These are phyloP conservation scores for Andrena haemorrhoa DNA, from an alignment of 2,888 invertebrate genomes.

Conservation along the genomic window DNA sequence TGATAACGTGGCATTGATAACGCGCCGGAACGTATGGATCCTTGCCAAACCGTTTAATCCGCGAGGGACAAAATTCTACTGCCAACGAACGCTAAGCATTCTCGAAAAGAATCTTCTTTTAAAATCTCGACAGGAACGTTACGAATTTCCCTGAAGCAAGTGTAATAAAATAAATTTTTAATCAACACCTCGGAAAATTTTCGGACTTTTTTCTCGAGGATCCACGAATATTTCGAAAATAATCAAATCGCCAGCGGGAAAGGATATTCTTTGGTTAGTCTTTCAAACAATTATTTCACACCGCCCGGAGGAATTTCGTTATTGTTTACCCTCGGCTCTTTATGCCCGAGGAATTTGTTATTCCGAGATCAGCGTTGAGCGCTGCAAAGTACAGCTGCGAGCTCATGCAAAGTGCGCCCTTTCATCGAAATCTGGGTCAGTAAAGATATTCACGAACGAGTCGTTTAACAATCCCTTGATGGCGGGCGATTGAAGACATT, in stretches of 20 bases:
- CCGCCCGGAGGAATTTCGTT: neutral
- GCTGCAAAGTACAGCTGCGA: neutral
- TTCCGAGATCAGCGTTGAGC: neutral
- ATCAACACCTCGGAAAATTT: neutral
- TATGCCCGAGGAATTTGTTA: neutral
- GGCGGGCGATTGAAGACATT: slow-evolving; percentile 12
- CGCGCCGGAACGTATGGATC: neutral
- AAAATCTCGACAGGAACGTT: neutral
- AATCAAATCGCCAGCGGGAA: too few species aligned
- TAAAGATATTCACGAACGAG: slow-evolving; percentile 19
- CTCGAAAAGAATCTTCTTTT: neutral
- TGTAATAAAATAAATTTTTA: neutral
- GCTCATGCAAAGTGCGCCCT: neutral
- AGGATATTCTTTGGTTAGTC: too few species aligned
- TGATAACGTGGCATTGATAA: neutral
- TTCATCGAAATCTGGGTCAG: slow-evolving; percentile 23
- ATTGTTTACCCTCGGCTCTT: neutral
- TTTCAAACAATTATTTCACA: too few species aligned
- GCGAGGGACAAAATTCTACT: neutral
- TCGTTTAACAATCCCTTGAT: slow-evolving; percentile 23
- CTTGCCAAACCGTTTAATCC: neutral
- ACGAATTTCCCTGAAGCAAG: neutral
- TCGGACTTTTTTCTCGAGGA: neutral
- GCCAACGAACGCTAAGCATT: neutral
- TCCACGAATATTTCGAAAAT: neutral